Evolutionary conservation across 2,113 vertebrate species (phyloP).

Genomic region (Oncorhynchus masou): DNA sequence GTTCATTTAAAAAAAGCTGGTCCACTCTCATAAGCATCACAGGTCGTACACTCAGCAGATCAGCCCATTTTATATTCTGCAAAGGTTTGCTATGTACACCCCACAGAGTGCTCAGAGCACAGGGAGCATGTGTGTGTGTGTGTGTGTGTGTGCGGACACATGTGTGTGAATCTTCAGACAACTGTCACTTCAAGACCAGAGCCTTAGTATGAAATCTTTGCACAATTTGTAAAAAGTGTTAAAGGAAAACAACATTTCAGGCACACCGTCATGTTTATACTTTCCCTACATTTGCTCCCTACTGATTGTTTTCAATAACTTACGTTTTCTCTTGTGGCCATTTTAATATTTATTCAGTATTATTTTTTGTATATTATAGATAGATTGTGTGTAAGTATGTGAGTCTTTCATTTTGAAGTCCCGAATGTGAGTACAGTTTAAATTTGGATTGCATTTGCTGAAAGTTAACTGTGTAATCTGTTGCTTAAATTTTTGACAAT

Average conservation of each 20-base stretch:
- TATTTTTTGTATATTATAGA: constrained; percentile 98
- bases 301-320: constrained; percentile 95
- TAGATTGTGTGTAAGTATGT: constrained; percentile 95
- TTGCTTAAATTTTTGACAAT: constrained; percentile 97
- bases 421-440: constrained; percentile 97
- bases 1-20: constrained; percentile 69
- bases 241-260: constrained; percentile 87
- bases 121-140: constrained; percentile 81
- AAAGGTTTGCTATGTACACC: constrained; percentile 67
- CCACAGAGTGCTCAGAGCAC: constrained; percentile 73
- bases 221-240: constrained; percentile 92
- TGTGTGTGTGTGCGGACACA: constrained; percentile 78
- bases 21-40: constrained; percentile 67
- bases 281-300: constrained; percentile 98
- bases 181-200: constrained; percentile 94
- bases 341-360: constrained; percentile 92
- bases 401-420: constrained; percentile 98
- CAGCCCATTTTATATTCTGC: constrained; percentile 66
- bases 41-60: constrained; percentile 67
- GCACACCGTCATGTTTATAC: constrained; percentile 97
- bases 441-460: constrained; percentile 99
- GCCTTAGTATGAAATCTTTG: constrained; percentile 99
- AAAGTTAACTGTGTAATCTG: constrained; percentile 99
- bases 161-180: constrained; percentile 82
- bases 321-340: constrained; percentile 95